Evolutionary conservation across 1,140 invertebrate genomes (phyloP), one percentile per base, ranked within the genome.

Genomic region (Ditylenchus dipsaci): DNA sequence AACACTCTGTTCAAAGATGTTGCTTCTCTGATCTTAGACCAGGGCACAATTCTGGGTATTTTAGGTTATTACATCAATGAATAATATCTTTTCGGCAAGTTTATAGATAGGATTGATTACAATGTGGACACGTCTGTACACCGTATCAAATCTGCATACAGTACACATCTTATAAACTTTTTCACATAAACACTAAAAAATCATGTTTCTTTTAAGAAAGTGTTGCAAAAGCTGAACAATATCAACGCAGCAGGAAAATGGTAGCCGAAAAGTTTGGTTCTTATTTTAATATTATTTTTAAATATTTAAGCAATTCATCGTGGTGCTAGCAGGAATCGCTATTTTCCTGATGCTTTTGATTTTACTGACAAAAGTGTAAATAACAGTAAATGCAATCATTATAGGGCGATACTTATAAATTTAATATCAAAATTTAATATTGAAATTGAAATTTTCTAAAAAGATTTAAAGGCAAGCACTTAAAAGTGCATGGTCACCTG

Each of bases 221-320:
- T 67, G 75, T 86, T 62, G 80, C 85, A 73, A 85, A 86, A 74
- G 85, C 85, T 17, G 84, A 85, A 67, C 84, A 84, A 76, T 84
- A 85, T 73, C 85, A 86, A 70, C 84, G 85, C 74, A 85, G 83
- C 66, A 76, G 84, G 47, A 86, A 86, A 80, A 86, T 58, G 19
- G 49, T 86, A 38, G 3, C 3, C 33, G 3, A 11, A 38, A 38
- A 38, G 11, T 11, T 38, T 38, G 3, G 33, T 5, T 38, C 11
- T 38, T 11, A 38, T 38, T 11, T 38, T 11, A 38, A 38, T 38
- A 5, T 5, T 11, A 38, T 38, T 5, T 38, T 38, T 38, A 11
- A 38, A 3, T 38, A 38, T 38, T 38, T 11, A 3, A 38, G 85
- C 77, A 84, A 56, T 73, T 80, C 66, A 85, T 86, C 59, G 69